Evolutionary conservation across 2,797 vertebrate genomes (phyloP).

Genomic region (Argentina silus): DNA sequence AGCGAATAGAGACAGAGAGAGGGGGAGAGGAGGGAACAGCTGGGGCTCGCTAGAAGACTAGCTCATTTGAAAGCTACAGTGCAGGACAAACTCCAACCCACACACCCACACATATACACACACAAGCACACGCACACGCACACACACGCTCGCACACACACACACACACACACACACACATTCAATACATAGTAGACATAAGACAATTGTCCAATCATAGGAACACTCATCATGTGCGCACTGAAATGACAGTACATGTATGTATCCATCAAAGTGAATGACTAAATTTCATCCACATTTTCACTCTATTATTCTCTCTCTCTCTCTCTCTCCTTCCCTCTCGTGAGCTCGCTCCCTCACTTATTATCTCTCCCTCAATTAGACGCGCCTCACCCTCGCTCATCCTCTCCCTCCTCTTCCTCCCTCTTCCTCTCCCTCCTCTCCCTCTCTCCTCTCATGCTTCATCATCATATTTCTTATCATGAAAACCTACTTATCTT

Average conservation of each 20-base stretch:
- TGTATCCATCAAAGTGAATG: not conserved
- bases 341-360: conserved; percentile 4
- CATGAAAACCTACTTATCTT: conserved; percentile 66
- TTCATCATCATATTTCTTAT: conserved; percentile 73
- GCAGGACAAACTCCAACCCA: conserved; percentile 21
- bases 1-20: conserved; percentile 13
- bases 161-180: not conserved
- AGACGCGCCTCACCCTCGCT: conserved; percentile 28
- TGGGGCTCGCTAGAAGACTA: conserved; percentile 61
- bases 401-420: conserved; percentile 13
- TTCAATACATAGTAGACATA: not conserved
- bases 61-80: conserved; percentile 57
- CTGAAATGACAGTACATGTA: not conserved
- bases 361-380: conserved; percentile 62
- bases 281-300: not conserved
- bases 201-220: not conserved
- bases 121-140: conserved; percentile 6
- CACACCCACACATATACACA: not conserved
- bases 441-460: conserved; percentile 33
- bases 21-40: conserved; percentile 37
- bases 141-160: not conserved
- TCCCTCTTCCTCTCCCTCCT: conserved; percentile 12
- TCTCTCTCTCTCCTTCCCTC: conserved; percentile 11
- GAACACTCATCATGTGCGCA: not conserved
- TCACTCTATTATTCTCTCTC: conserved; percentile 7